Evolutionary conservation across 2,113 vertebrate species (phyloP).

Genomic region (Triplophysa tibetana): DNA sequence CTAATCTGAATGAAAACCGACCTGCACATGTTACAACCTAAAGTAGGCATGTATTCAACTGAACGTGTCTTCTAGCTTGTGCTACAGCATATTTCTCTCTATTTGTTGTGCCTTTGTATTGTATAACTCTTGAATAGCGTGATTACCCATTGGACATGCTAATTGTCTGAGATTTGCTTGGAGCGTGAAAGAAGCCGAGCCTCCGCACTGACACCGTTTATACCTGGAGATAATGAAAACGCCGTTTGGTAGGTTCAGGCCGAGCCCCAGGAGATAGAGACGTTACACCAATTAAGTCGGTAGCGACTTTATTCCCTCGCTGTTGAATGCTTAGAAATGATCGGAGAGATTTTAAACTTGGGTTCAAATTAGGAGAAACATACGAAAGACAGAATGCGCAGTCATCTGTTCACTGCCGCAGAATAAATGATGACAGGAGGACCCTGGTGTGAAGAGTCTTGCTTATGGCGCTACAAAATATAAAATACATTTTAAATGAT

Average conservation of each 20-base stretch:
- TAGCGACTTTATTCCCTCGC: slow-evolving; percentile 54
- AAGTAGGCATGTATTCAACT: no score
- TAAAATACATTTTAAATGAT: no score
- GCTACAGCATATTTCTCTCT: background rate
- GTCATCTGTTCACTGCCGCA: background rate
- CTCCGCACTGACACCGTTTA: slow-evolving; percentile 61
- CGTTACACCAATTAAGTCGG: slow-evolving; percentile 53
- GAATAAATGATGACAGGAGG: background rate
- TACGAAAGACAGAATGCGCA: background rate
- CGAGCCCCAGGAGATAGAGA: slow-evolving; percentile 1
- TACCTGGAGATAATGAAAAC: slow-evolving; percentile 58
- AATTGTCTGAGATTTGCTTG: slow-evolving; percentile 59
- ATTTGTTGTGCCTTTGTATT: slow-evolving; percentile 13
- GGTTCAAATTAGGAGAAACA: background rate
- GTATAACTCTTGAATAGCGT: background rate
- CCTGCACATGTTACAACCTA: background rate
- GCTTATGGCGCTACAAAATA: no score
- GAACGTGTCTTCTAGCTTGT: background rate
- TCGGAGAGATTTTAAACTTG: background rate
- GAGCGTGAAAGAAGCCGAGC: slow-evolving; percentile 62
- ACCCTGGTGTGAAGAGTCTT: background rate
- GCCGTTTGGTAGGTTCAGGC: slow-evolving; percentile 52
- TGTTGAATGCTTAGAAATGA: slow-evolving; percentile 48
- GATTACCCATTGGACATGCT: slow-evolving; percentile 52
- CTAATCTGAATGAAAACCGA: background rate